A percentile compares a stretch with the other conserved stretches of the same genome.
Conservation (phyloP, 2,888 invertebrate species). For the Proisotoma minuta region DNA sequence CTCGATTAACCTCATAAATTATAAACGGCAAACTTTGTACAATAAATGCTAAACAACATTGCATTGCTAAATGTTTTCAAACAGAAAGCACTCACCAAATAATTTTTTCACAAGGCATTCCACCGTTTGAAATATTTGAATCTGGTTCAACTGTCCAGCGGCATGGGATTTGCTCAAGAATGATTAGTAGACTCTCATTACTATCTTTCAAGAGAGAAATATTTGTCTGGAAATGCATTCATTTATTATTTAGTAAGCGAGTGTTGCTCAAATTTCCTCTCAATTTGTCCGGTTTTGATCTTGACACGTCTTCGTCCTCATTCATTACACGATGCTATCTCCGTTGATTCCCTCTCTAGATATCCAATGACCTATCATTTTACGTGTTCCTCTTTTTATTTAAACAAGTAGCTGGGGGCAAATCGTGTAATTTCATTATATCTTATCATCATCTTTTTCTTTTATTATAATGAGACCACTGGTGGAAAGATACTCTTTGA, state of each 20-base stretch:
- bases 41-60: no score
- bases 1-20: no score
- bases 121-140: not conserved
- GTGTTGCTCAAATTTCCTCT: not conserved
- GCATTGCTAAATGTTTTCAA: no score
- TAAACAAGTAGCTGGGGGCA: not conserved
- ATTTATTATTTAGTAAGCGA: not conserved
- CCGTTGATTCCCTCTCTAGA: not conserved
- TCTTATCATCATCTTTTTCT: not conserved
- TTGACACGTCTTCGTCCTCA: not conserved
- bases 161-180: not conserved
- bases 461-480: conserved; percentile 6
- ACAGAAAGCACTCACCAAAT: no score
- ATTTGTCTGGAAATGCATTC: conserved; percentile 7
- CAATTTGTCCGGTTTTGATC: not conserved
- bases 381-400: not conserved
- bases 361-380: not conserved
- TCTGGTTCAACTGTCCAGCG: not conserved
- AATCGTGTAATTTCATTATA: conserved; percentile 6
- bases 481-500: no score
- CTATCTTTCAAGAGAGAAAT: not conserved
- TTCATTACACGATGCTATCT: not conserved
- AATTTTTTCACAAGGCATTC: not conserved
- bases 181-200: not conserved
- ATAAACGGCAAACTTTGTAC: no score